Base-by-base conservation (phyloP, 2,113 vertebrate genomes). In the Cacatua alba region DNA sequence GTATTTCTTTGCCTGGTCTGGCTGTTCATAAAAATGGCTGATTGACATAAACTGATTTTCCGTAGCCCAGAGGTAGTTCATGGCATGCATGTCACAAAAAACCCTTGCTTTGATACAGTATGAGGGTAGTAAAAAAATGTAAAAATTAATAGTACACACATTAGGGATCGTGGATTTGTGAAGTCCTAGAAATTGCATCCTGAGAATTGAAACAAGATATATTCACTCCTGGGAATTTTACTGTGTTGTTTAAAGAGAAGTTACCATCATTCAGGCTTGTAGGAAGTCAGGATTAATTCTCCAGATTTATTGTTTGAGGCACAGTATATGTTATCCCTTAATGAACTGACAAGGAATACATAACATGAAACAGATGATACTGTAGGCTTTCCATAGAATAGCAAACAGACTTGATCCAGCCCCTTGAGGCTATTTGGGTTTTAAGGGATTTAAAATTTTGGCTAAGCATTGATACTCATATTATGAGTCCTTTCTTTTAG, bases 391-490 rank as follows among this genome's bases (percentile, higher is more conserved):
- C 43, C 12, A 5, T 76, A 91, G 57, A 35, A 37, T 28, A 82
- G 48, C 46, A 62, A 65, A 57, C 64, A 62, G 19, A 79, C 49
- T 64, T 39, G 31, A 92, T 76, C n/a, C 88, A 95, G 12, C 16
- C 49, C 18, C 74, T n/a, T 13, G 77, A 81, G 70, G 41, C 74
- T 86, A 16, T 71, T 68, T 86, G 82, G 70, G 76, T 94, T 82
- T 84, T 75, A 75, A 67, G 43, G 88, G 70, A 82, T 84, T 96
- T 92, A 84, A 93, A 90, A 69, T 90, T 76, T 71, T 93, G 52
- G 31, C 65, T 92, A 68, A 74, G 49, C 21, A 48, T 35, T 31
- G 12, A 48, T 52, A 43, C 17, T 88, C n/a, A 19, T 26, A 25
- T 52, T 46, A 33, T 20, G 41, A 87, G 6, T 57, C 31, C 51